Evolutionary conservation across 1,140 invertebrate genomes (phyloP), one percentile per base, ranked within the genome.

Genomic region (Drosophila kanapiae): DNA sequence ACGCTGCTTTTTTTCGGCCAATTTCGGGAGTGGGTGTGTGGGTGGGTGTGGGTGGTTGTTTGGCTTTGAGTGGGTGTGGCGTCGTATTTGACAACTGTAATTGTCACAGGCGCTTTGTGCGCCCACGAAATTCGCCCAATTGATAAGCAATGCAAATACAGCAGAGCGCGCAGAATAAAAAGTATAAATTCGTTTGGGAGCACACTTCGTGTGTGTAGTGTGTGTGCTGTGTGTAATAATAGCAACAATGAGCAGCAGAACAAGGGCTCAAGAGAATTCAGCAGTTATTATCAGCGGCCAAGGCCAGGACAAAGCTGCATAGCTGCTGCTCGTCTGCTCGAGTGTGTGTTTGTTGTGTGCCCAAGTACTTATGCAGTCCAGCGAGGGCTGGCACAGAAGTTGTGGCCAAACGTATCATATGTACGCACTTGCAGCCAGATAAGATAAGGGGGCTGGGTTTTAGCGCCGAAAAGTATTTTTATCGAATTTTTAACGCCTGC

Each of bases 21-120:
- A 23, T n/a, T 35, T 33, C 13, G 37, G 6, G 0, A 8, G 53
- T 7, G 27, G 53, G 18, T 54, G 43, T 33, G 62, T 13, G 37
- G 65, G 42, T 38, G 53, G 38, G 35, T 43, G 53, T 64, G 33
- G 23, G 59, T 33, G 61, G 58, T 27, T 60, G 61, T 53, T 27
- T 60, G 61, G 13, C 18, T 10, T 14, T 14, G 35, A 37, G 64
- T 65, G 51, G 27, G 63, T 51, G 64, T 70, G 63, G 45, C 42
- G 58, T 71, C 42, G 60, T 84, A 79, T 85, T 90, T 90, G 75
- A 90, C 81, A 90, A 76, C 67, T 90, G 85, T 90, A 90, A 90
- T 85, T 90, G 82, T 85, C 54, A 67, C 72, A 59, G 43, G 51
- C 62, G 63, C 38, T 63, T 68, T 87, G 64, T 86, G 42, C 79